Evolutionary conservation across 1,140 invertebrate species (phyloP), one percentile per base, ranked within the genome.

Genomic region (Listronotus oregonensis): DNA sequence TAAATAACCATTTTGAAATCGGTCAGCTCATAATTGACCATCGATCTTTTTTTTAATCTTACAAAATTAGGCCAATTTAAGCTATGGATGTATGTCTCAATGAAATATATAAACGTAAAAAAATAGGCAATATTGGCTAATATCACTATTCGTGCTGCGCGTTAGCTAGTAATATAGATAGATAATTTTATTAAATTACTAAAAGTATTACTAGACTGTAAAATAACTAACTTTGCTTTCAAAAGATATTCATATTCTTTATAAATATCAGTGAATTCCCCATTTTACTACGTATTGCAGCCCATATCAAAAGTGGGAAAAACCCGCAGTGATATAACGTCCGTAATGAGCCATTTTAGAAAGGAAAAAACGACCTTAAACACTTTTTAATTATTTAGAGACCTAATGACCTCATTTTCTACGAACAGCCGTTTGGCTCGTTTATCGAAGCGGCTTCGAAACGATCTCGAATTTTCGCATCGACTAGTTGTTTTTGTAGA

Each of bases 281-380:
- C 31, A 11, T 51, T 51, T 51, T 14, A 49, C 31, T 51, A 51
- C 14, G 18, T 27, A 18, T 4, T 31, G n/a, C 21, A 51, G 4
- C 44, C 5, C 14, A 18, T 43, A 32, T 37, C 34, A 51, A 61
- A 61, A 61, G 39, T 51, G 32, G 59, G 59, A 47, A 52, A 61
- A 61, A 61, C 47, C 59, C 57, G 37, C 21, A 11, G n/a, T 39
- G 14, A 40, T 27, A 61, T 47, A 39, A 34, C 11, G 8, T 18
- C 18, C 37, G 37, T 32, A 39, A 34, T 14, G 52, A 12, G 27
- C 18, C 52, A 61, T 52, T 61, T 61, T 61, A 52, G 59, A 61
- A 61, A 61, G 59, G 59, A 61, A 61, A 61, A 61, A 61, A 61
- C 59, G 59, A 61, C 59, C 59, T 61, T 61, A 61, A 61, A 52